These are phyloP conservation scores for Andrena praecox DNA, from an alignment of 2,888 invertebrate genomes.

Conservation along the genomic window DNA sequence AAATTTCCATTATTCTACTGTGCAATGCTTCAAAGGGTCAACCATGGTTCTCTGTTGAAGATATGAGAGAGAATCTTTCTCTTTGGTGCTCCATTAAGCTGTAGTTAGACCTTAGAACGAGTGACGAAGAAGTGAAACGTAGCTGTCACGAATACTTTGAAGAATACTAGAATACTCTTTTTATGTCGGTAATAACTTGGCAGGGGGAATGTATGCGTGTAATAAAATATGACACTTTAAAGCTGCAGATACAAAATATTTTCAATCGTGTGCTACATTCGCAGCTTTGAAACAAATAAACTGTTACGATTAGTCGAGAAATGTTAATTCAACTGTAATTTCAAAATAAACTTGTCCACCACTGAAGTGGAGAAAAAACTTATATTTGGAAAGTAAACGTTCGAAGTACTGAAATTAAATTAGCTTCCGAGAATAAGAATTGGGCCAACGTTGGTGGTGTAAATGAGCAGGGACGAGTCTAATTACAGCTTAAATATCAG, in stretches of 20 bases:
- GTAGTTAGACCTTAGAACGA: constrained; percentile 56
- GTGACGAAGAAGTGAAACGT: constrained; percentile 26
- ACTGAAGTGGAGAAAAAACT: background rate
- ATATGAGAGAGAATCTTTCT: constrained; percentile 66
- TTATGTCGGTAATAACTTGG: background rate
- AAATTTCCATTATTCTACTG: background rate
- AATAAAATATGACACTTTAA: constrained; percentile 33
- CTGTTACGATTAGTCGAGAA: too few relatives aligned
- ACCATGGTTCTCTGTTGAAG: constrained; percentile 29
- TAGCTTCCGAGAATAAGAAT: background rate
- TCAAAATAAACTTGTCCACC: too few relatives aligned
- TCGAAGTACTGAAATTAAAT: background rate
- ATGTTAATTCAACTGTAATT: too few relatives aligned
- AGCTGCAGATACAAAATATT: constrained; percentile 37
- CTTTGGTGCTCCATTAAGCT: constrained; percentile 73
- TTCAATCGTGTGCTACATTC: constrained; percentile 8
- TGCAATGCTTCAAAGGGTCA: constrained; percentile 51
- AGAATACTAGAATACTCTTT: constrained; percentile 14
- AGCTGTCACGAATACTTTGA: background rate
- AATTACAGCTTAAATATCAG: constrained; percentile 58
- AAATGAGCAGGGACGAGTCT: constrained; percentile 34
- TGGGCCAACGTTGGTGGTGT: background rate
- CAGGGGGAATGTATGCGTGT: constrained; percentile 20
- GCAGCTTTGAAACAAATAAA: too few relatives aligned
- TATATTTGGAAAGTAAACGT: background rate